Base-by-base conservation (phyloP, 2,113 vertebrate species). In the Etia nguti region DNA sequence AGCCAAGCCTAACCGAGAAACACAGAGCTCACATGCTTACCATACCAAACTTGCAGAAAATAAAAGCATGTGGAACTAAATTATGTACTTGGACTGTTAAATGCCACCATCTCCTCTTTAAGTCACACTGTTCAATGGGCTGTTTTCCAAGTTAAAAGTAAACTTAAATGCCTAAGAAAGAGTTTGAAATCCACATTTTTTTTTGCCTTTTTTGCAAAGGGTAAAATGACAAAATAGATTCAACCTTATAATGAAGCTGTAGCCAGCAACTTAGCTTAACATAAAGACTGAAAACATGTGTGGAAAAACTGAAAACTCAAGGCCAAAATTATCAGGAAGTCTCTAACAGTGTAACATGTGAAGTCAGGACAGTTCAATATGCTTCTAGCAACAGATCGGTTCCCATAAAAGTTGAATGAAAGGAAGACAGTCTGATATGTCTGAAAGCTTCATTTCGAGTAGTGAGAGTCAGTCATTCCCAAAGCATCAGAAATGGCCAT, bases 401-500 rank as follows among this genome's bases (percentile, higher is more conserved):
- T 50, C 43, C 6, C 24, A 29, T 48, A 10, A 75, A 29, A 48
- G 22, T 24, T 46, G 68, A 18, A 73, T 0, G 15, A 75, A 75
- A 48, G 24, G 43, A 29, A 29, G 4, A 2, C 0, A 0, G 24
- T 3, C 15, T 2, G 24, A 75, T 20, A 48, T 75, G 41, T 29
- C 2, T 48, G 24, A 75, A 20, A 29, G 43, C 1, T 29, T 75
- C 16, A 0, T 16, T 75, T 48, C 20, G 68, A 75, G 24, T 2
- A 29, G 15, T 10, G 22, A 48, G 4, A 75, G 43, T 46, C 6
- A 46, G 8, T 46, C 41, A 0, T 4, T 73, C 6, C 1, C 22
- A 0, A 73, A 48, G 22, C 5, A 4, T 73, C 16, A 73, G 18
- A 73, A 24, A 18, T 73, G 68, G 41, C 68, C 68, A 6, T 2